Base-by-base conservation (phyloP, 2,888 invertebrate genomes). In the Orthosia cruda region DNA sequence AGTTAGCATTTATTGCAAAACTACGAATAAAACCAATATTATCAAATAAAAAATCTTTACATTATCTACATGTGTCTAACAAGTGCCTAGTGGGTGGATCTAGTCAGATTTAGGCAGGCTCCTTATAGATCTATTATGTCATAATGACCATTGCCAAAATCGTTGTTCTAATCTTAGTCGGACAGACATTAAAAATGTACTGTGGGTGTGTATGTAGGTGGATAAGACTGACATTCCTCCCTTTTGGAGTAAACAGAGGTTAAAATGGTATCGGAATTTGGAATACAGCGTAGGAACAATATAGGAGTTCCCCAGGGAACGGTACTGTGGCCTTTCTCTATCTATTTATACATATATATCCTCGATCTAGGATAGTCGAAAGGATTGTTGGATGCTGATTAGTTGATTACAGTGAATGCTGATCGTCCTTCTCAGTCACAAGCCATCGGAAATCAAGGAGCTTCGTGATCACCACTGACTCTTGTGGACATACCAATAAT, bases 131-230 rank as follows among this genome's bases (percentile, higher is more conserved):
- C 49, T 83, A 66, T 78, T 74, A 71, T 74, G 65, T 74, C 80
- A 83, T 65, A 79, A 79, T 59, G 65, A 63, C 74, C 58, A 66
- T 55, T 54, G 50, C 84, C 81, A 84, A 80, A 84, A 71, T 47
- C 7, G 55, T 55, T 47, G 71, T 57, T 32, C 54, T 62, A 68
- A 69, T 59, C 55, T 68, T 82, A 55, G 54, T 65, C 65, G 57
- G 55, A 57, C 63, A 47, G 12, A 69, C 20, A 69, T 71, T 1
- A 40, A 50, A 63, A 59, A 52, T 62, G 16, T 12, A 23, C 4
- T n/a, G 81, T 82, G 13, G 80, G 81, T 59, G 80, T 71, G 9
- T 16, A 62, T 63, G 84, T 82, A 69, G 84, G 84, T 69, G 65
- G 71, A 7, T 47, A 55, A 13, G 23, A 59, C 20, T 57, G 47